These are phyloP conservation scores for Chironomus striatipennis DNA, from an alignment of 1,140 invertebrate species.

Conservation along the genomic window DNA sequence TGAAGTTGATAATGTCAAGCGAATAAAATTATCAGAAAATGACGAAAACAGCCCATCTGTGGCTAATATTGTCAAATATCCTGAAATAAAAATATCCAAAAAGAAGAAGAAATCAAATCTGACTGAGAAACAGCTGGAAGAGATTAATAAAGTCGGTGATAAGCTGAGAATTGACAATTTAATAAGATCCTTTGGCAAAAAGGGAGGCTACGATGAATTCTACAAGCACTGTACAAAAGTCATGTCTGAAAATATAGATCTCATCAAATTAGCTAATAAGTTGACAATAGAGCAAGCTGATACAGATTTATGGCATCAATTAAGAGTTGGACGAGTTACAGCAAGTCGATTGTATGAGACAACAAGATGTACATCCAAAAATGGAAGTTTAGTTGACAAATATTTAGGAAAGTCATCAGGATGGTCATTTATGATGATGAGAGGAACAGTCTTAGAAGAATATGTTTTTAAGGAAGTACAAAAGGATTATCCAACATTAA, in stretches of 20 bases:
- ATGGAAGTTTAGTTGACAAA: not conserved
- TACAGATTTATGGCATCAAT: conserved; percentile 18
- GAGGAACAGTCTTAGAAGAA: not conserved
- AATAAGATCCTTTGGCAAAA: not conserved
- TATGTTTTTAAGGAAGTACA: not conserved
- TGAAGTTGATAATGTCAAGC: not conserved
- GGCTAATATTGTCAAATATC: not conserved
- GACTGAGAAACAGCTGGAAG: not conserved
- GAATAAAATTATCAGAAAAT: not conserved
- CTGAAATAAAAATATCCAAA: not conserved
- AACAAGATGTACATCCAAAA: not conserved
- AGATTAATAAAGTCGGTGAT: not conserved
- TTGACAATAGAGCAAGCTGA: not conserved
- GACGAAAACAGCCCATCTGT: not conserved
- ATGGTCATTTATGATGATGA: conserved; percentile 13
- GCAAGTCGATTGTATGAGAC: not conserved
- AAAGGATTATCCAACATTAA: not conserved
- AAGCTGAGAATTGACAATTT: not conserved
- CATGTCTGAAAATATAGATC: not conserved
- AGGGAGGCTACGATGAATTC: not conserved
- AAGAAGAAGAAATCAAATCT: not conserved
- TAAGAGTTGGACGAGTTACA: conserved; percentile 4
- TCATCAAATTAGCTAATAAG: not conserved
- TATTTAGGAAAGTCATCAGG: not conserved
- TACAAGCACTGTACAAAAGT: not conserved